phyloP scores from a whole-genome alignment of 2,113 vertebrate species.

The Sceloporus tristichus region DNA sequence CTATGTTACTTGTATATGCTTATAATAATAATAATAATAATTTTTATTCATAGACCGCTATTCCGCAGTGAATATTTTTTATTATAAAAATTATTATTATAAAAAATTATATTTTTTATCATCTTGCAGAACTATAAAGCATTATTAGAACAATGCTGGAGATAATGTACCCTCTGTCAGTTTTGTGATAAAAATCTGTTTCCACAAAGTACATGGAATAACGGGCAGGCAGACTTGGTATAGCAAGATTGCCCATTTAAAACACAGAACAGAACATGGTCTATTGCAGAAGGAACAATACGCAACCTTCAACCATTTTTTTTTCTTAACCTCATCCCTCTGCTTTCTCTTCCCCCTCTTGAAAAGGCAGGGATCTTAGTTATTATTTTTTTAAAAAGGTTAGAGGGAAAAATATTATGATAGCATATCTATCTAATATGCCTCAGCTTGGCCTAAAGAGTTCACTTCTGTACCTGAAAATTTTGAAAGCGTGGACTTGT shows the following conservation, averaged over 20 bases:
- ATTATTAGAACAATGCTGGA: not conserved
- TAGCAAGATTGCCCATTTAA: not conserved
- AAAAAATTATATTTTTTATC: not conserved
- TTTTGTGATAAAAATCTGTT: not conserved
- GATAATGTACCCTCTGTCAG: not conserved
- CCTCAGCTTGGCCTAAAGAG: slow-evolving; percentile 19
- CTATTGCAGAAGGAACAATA: not conserved
- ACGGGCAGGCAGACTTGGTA: not conserved
- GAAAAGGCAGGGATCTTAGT: not conserved
- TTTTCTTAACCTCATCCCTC: not conserved
- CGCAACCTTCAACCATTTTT: too few species aligned
- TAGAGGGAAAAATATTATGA: too few species aligned
- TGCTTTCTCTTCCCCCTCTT: not conserved
- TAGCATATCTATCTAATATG: not conserved
- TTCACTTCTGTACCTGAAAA: slow-evolving; percentile 88
- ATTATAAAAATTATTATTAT: too few species aligned
- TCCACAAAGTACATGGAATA: not conserved
- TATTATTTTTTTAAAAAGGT: too few species aligned
- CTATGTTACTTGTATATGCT: not conserved
- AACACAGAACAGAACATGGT: not conserved
- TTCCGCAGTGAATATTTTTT: too few species aligned
- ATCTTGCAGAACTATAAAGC: not conserved
- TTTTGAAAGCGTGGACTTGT: slow-evolving; percentile 94
- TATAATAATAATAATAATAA: too few species aligned
- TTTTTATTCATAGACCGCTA: too few species aligned